These are phyloP conservation scores for Dinoponera quadriceps DNA, from an alignment of 1,140 invertebrate genomes.

Conservation along the genomic window DNA sequence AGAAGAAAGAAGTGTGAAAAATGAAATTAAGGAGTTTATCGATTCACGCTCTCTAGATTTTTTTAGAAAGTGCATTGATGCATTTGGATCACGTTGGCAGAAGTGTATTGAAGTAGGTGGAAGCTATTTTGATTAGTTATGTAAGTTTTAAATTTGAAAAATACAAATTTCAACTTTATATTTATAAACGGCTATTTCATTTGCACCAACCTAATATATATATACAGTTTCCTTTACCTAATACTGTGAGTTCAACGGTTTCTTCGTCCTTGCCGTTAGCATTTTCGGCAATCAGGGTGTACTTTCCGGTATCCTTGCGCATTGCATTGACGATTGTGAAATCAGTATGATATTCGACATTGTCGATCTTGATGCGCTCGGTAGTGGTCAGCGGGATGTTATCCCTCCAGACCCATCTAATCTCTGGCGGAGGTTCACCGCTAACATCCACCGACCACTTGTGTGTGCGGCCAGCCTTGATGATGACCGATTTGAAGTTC, in stretches of 20 bases:
- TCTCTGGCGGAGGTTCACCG: conserved; percentile 95
- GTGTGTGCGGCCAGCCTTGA: conserved; percentile 95
- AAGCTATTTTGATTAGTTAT: too few relatives aligned
- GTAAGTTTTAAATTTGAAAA: too few relatives aligned
- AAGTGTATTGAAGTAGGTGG: too few relatives aligned
- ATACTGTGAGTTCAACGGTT: conserved; percentile 95
- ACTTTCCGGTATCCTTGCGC: conserved; percentile 96
- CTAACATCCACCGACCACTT: conserved; percentile 96
- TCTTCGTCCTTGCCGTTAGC: conserved; percentile 95
- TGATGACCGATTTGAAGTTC: conserved; percentile 94
- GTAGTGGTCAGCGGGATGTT: conserved; percentile 92
- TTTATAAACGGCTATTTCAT: too few relatives aligned
- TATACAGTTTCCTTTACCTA: conserved; percentile 86
- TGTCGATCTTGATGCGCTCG: conserved; percentile 95
- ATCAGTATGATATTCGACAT: conserved; percentile 96
- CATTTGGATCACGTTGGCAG: too few relatives aligned
- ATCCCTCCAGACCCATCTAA: conserved; percentile 95
- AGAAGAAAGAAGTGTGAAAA: too few relatives aligned
- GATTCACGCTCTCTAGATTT: too few relatives aligned
- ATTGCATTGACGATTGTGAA: conserved; percentile 93
- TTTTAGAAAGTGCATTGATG: too few relatives aligned
- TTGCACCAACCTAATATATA: too few relatives aligned
- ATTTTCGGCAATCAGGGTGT: conserved; percentile 95
- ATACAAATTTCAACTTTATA: neutral
- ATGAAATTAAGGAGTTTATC: too few relatives aligned